phyloP scores from a whole-genome alignment of 2,888 invertebrate species.

The Danaus chrysippus region DNA sequence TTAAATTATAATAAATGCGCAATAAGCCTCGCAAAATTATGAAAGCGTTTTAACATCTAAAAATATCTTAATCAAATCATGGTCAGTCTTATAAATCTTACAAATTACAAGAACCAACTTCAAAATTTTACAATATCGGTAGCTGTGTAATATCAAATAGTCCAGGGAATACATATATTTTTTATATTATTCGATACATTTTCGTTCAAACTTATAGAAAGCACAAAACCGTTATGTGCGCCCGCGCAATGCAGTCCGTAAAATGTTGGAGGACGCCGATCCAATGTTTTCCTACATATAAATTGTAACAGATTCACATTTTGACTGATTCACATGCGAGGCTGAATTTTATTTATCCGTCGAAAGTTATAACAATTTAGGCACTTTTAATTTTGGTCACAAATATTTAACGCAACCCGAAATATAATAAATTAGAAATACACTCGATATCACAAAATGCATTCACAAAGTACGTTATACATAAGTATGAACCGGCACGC shows the following conservation, averaged over 20 bases:
- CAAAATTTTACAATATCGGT: not conserved
- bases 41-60: conserved; percentile 46
- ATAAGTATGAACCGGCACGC: conserved; percentile 45
- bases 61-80: conserved; percentile 6
- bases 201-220: conserved; percentile 50
- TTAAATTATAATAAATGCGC: conserved; percentile 71
- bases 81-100: conserved; percentile 10
- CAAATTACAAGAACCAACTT: conserved; percentile 4
- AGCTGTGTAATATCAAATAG: conserved; percentile 7
- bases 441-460: conserved; percentile 74
- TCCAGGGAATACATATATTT: not conserved
- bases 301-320: conserved; percentile 47
- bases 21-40: conserved; percentile 64
- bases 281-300: conserved; percentile 42
- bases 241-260: conserved; percentile 37
- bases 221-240: conserved; percentile 68
- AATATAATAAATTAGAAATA: conserved; percentile 58
- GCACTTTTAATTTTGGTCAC: conserved; percentile 20
- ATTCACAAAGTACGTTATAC: conserved; percentile 48
- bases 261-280: conserved; percentile 44
- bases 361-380: not conserved
- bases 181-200: conserved; percentile 22
- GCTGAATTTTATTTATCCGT: not conserved
- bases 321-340: conserved; percentile 34
- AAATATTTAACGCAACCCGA: conserved; percentile 12